Evolutionary conservation across 1,140 invertebrate species (phyloP).

Genomic region (Heliconius himera): DNA sequence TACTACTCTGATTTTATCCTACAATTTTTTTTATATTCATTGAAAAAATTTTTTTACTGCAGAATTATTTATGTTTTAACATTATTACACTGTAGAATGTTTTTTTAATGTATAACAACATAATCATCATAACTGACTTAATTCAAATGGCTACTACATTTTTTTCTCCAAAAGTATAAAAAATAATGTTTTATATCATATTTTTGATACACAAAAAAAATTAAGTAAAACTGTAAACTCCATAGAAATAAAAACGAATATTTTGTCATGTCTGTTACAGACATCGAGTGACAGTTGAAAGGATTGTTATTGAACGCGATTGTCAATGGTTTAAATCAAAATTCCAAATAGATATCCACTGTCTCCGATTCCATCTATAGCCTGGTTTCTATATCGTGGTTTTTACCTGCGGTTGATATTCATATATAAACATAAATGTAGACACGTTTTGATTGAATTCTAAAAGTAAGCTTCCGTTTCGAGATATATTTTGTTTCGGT

Average conservation of each 20-base stretch:
- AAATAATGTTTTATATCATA: too few species aligned
- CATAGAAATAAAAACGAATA: slow-evolving; percentile 24
- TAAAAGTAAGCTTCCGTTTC: slow-evolving; percentile 2
- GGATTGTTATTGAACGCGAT: slow-evolving; percentile 32
- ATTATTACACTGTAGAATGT: too few species aligned
- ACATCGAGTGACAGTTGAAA: slow-evolving; percentile 28
- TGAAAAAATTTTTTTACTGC: too few species aligned
- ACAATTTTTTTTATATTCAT: too few species aligned
- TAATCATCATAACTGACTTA: too few species aligned
- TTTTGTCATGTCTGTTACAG: slow-evolving; percentile 28
- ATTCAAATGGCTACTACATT: too few species aligned
- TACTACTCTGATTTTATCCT: too few species aligned
- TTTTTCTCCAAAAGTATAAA: too few species aligned
- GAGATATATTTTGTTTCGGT: neutral
- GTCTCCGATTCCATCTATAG: slow-evolving; percentile 10
- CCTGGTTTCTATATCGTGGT: neutral
- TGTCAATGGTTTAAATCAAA: slow-evolving; percentile 19
- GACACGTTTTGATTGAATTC: neutral
- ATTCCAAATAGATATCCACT: slow-evolving; percentile 20
- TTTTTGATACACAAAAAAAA: neutral
- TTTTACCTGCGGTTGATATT: neutral
- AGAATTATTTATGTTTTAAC: too few species aligned
- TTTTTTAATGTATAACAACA: too few species aligned
- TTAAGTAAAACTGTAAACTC: slow-evolving; percentile 4
- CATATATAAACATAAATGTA: neutral